These are phyloP conservation scores for Pachyramphus minor DNA, from an alignment of 2,113 vertebrate species.

Conservation along the genomic window DNA sequence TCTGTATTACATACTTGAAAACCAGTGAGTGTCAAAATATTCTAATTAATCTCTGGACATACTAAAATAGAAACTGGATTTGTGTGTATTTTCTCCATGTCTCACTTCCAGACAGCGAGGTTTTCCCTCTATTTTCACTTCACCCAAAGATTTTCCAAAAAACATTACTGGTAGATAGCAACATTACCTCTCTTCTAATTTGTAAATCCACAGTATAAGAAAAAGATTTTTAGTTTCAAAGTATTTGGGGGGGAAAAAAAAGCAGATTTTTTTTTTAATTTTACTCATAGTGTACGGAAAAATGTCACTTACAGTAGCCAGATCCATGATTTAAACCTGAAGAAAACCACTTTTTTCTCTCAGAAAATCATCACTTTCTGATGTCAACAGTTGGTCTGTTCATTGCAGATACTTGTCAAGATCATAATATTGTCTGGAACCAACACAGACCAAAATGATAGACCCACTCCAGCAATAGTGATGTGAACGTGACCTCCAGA, in stretches of 20 bases:
- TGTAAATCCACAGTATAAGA: not conserved
- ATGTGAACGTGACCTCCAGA: not conserved
- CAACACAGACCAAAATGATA: not conserved
- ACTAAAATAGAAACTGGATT: not conserved
- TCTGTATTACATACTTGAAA: not conserved
- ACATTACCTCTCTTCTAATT: not conserved
- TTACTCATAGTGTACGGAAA: not conserved
- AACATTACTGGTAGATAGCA: not conserved
- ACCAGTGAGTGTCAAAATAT: not conserved
- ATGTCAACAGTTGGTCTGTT: not conserved
- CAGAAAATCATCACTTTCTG: not conserved
- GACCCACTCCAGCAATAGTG: not conserved
- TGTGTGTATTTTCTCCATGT: not conserved
- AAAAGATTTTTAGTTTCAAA: not conserved
- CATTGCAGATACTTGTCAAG: rapidly evolving
- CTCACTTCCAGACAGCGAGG: not conserved
- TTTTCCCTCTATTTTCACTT: not conserved
- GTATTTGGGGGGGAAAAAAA: not conserved
- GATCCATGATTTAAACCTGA: not conserved
- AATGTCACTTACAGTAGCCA: rapidly evolving
- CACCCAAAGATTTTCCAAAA: not conserved
- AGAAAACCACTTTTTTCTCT: not conserved
- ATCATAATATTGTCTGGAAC: not conserved
- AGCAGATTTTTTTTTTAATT: not conserved
- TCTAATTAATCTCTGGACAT: not conserved